Percentiles rank a stretch among this genome's conserved stretches.
Evolutionary conservation across 2,888 invertebrate genomes (phyloP).

Genomic region (Mesorhabditis belari): DNA sequence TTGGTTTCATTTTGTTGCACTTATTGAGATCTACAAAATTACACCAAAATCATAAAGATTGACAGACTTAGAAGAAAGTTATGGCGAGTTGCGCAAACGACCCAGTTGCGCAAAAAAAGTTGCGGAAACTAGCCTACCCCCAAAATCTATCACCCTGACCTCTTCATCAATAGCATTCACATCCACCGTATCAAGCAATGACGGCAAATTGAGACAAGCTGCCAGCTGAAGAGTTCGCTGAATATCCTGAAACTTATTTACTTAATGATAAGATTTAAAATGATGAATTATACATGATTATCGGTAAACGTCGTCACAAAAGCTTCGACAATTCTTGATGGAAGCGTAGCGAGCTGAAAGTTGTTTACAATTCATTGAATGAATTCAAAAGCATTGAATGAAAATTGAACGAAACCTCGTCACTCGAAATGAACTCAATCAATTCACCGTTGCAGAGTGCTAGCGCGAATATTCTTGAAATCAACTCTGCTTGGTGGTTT

Average conservation of each 20-base stretch:
- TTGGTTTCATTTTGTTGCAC: too few species aligned
- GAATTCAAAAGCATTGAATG: not conserved
- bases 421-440: slow-evolving; percentile 19
- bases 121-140: too few species aligned
- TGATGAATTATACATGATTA: slow-evolving; percentile 1
- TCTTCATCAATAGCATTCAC: slow-evolving; percentile 27
- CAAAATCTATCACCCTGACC: slow-evolving; percentile 2
- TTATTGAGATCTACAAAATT: too few species aligned
- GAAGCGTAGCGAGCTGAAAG: slow-evolving; percentile 20
- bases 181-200: slow-evolving; percentile 26
- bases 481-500: slow-evolving; percentile 1
- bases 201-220: slow-evolving; percentile 32
- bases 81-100: too few species aligned
- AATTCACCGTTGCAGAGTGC: slow-evolving; percentile 19
- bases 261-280: too few species aligned
- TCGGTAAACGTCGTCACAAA: slow-evolving; percentile 2
- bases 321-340: slow-evolving; percentile 10
- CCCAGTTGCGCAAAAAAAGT: too few species aligned
- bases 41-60: too few species aligned
- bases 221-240: slow-evolving; percentile 31
- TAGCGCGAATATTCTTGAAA: slow-evolving; percentile 12
- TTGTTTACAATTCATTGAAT: too few species aligned
- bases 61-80: too few species aligned
- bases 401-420: slow-evolving; percentile 3
- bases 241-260: not conserved